These are phyloP conservation scores for Nomada fabriciana DNA, from an alignment of 2,888 invertebrate species.

Conservation along the genomic window DNA sequence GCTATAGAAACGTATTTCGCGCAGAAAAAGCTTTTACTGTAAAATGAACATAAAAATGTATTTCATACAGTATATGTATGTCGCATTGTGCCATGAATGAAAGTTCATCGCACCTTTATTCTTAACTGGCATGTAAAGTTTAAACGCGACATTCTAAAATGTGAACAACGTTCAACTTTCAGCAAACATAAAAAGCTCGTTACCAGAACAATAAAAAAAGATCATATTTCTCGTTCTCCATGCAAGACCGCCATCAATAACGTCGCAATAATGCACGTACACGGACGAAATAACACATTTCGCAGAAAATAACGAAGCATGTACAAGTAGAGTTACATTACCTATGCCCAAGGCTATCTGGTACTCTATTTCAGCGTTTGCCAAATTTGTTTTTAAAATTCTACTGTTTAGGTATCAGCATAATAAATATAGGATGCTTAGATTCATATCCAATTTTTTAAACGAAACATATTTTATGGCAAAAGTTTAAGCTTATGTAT, in stretches of 20 bases:
- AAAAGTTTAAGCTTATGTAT: too few relatives aligned
- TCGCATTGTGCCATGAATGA: background rate
- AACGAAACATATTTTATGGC: too few relatives aligned
- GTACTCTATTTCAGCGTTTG: too few relatives aligned
- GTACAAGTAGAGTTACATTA: background rate
- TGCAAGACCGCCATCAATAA: slow-evolving; percentile 29
- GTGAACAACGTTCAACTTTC: slow-evolving; percentile 16
- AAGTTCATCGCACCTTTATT: background rate
- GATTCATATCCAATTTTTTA: too few relatives aligned
- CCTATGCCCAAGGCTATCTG: too few relatives aligned
- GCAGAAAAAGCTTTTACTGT: too few relatives aligned
- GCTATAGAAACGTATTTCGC: too few relatives aligned
- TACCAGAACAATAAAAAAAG: background rate
- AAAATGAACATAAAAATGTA: too few relatives aligned
- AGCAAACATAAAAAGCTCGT: slow-evolving; percentile 12
- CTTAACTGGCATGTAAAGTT: background rate
- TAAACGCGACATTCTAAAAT: background rate
- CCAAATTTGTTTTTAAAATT: background rate
- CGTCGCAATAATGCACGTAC: background rate
- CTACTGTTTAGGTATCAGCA: background rate
- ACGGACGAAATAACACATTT: slow-evolving; percentile 1
- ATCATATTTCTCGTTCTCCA: slow-evolving; percentile 6
- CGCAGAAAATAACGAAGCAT: slow-evolving; percentile 3
- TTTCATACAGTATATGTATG: too few relatives aligned
- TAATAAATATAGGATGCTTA: too few relatives aligned